A percentile compares a stretch with the other conserved stretches of the same genome.
These are phyloP conservation scores for Puffinus mauretanicus DNA, from an alignment of 2,113 vertebrate species.

Conservation along the genomic window DNA sequence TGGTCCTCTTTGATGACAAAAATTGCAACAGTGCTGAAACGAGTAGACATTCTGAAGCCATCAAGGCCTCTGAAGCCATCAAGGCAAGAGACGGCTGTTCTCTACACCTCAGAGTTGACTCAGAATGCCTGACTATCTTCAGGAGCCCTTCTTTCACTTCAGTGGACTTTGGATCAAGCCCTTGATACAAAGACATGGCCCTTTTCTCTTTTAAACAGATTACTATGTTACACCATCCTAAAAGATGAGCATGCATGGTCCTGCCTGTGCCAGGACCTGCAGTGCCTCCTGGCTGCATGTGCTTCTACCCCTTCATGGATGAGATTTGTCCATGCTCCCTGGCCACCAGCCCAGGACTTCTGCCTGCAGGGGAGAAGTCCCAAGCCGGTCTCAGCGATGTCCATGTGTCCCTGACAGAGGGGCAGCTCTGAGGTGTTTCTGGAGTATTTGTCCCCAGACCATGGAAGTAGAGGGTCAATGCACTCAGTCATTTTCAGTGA, in stretches of 20 bases:
- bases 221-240: not conserved
- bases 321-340: rapidly evolving
- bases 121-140: not conserved
- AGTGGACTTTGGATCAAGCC: not conserved
- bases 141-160: not conserved
- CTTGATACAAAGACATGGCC: not conserved
- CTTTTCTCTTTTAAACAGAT: not conserved
- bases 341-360: not conserved
- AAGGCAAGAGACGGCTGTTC: not conserved
- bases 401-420: not conserved
- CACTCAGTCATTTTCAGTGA: not conserved
- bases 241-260: rapidly evolving
- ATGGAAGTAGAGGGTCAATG: not conserved
- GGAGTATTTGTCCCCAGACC: not conserved
- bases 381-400: not conserved
- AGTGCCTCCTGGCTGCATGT: not conserved
- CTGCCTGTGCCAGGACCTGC: not conserved
- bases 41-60: not conserved
- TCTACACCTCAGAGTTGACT: not conserved
- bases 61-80: not conserved
- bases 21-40: not conserved
- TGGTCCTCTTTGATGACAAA: not conserved
- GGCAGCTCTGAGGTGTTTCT: rapidly evolving
- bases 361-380: not conserved
- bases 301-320: not conserved